Evolutionary conservation across 2,888 invertebrate species (phyloP).

Genomic region (Oscheius onirici): DNA sequence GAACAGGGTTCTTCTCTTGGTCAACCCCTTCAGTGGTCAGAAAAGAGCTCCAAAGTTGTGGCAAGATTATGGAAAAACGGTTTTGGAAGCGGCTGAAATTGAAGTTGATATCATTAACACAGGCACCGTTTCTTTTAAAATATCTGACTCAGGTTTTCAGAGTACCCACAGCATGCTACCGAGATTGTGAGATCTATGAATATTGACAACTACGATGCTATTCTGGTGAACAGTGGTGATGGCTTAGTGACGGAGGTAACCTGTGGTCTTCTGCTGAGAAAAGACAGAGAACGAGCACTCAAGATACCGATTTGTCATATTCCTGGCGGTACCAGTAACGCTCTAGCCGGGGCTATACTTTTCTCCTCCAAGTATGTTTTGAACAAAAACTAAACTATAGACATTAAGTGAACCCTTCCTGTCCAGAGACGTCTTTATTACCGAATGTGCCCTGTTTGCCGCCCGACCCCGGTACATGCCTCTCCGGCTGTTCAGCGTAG

Average conservation of each 20-base stretch:
- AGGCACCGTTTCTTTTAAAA: constrained; percentile 28
- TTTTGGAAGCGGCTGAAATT: constrained; percentile 39
- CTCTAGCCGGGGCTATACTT: constrained; percentile 76
- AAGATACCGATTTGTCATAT: constrained; percentile 86
- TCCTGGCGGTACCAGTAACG: constrained; percentile 97
- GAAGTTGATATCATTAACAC: constrained; percentile 41
- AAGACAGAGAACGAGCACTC: constrained; percentile 85
- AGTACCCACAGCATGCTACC: constrained; percentile 81
- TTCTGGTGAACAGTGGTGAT: constrained; percentile 78
- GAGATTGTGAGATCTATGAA: constrained; percentile 79
- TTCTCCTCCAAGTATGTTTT: constrained; percentile 53
- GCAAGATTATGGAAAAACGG: constrained; percentile 26
- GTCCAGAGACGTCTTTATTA: constrained; percentile 55
- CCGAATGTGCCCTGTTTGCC: constrained; percentile 55
- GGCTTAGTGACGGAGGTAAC: constrained; percentile 74
- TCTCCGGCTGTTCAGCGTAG: constrained; percentile 39
- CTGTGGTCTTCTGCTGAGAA: constrained; percentile 87
- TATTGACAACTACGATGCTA: constrained; percentile 82
- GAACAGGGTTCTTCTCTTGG: constrained; percentile 40
- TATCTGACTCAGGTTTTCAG: constrained; percentile 33
- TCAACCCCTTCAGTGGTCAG: constrained; percentile 54
- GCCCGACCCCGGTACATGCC: constrained; percentile 41
- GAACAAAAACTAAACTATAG: neutral
- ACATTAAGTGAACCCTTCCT: constrained; percentile 60
- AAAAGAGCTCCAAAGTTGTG: constrained; percentile 36